phyloP scores from a whole-genome alignment of 30 jellyfish, hydroid and myxozoan genomes.

The Aurelia sp. region DNA sequence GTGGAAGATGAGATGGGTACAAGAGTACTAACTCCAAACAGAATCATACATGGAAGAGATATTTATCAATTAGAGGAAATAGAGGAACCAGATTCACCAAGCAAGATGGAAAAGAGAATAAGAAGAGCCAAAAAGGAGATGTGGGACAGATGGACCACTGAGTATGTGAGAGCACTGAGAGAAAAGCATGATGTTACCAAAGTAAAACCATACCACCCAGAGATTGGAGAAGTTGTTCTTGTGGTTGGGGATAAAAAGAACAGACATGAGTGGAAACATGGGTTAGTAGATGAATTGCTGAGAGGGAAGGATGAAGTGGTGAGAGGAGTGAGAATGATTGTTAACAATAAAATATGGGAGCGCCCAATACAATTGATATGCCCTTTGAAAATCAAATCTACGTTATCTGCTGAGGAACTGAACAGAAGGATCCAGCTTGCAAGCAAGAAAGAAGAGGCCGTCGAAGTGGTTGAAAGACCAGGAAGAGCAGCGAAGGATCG shows the following conservation, averaged over 20 bases:
- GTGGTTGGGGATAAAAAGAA: conserved; percentile 39
- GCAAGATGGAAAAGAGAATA: conserved; percentile 44
- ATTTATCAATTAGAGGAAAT: conserved; percentile 17
- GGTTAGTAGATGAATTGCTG: conserved; percentile 20
- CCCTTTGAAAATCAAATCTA: conserved; percentile 37
- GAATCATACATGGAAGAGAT: too few relatives aligned
- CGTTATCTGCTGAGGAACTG: conserved; percentile 25
- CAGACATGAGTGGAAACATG: conserved; percentile 40
- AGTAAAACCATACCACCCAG: conserved; percentile 55
- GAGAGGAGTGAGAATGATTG: conserved; percentile 55
- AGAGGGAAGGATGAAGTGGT: conserved; percentile 25
- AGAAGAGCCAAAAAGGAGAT: conserved; percentile 49
- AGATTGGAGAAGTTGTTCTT: conserved; percentile 47
- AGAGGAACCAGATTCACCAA: conserved; percentile 35
- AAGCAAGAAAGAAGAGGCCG: conserved; percentile 4
- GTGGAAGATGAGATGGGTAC: too few relatives aligned
- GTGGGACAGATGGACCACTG: conserved; percentile 73
- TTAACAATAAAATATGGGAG: conserved; percentile 37
- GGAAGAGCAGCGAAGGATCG: neutral
- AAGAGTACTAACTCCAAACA: too few relatives aligned
- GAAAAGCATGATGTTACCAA: conserved; percentile 66
- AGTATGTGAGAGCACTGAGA: conserved; percentile 64
- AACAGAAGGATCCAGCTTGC: neutral
- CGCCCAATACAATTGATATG: conserved; percentile 40
- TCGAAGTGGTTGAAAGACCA: conserved; percentile 3